A percentile compares a stretch with the other conserved stretches of the same genome.
Evolutionary conservation across 2,888 invertebrate species (phyloP).

Genomic region (Kuschelorhynchus macadamiae): DNA sequence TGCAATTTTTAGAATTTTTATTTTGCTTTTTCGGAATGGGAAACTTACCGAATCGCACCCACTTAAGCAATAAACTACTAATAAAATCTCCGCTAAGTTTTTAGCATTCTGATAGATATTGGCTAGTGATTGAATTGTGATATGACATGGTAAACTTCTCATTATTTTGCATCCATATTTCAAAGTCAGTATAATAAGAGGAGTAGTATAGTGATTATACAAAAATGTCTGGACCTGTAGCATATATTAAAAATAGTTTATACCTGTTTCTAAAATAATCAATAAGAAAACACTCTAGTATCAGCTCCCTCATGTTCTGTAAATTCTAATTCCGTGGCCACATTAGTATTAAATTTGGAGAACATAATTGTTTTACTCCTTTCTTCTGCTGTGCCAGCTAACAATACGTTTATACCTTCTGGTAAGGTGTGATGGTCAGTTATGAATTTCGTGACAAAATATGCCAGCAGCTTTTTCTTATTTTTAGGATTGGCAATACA

Average conservation of each 20-base stretch:
- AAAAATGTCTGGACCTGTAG: background rate
- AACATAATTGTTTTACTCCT: background rate
- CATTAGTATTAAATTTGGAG: background rate
- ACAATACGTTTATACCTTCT: background rate
- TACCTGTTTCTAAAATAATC: no score
- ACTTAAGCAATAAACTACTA: slow-evolving; percentile 3
- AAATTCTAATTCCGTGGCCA: background rate
- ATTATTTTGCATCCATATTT: slow-evolving; percentile 7
- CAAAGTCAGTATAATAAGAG: background rate
- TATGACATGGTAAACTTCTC: slow-evolving; percentile 4
- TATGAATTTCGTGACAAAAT: background rate
- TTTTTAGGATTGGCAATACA: background rate
- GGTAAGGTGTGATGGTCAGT: background rate
- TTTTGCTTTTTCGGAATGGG: background rate
- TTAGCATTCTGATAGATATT: slow-evolving; percentile 6
- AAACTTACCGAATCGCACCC: no score
- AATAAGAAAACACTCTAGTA: background rate
- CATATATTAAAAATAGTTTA: no score
- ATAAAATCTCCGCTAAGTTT: slow-evolving; percentile 3
- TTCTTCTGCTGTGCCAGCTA: background rate
- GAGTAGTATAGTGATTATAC: background rate
- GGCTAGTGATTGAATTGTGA: background rate
- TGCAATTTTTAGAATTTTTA: background rate
- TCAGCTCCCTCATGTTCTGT: background rate
- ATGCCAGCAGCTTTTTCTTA: background rate